Percentiles rank a stretch among this genome's conserved stretches.
Evolutionary conservation across 1,140 invertebrate species (phyloP).

Genomic region (Forficula auricularia): DNA sequence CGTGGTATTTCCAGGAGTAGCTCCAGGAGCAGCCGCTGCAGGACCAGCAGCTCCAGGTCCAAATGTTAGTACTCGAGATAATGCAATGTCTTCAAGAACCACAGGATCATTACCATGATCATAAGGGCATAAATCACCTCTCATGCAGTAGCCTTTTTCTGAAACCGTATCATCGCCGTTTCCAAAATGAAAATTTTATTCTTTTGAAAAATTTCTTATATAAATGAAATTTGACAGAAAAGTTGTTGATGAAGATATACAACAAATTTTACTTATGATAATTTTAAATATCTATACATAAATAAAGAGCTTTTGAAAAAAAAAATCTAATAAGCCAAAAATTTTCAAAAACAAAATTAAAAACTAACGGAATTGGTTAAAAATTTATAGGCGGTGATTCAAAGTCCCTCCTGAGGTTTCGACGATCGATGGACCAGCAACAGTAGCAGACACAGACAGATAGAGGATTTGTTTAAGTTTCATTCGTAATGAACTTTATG

Average conservation of each 20-base stretch:
- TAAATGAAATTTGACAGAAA: slow-evolving; percentile 7
- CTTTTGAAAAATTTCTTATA: slow-evolving; percentile 12
- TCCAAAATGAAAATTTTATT: slow-evolving; percentile 1
- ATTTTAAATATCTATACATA: too few relatives aligned
- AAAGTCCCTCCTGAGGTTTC: too few relatives aligned
- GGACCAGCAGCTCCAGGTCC: slow-evolving; percentile 19
- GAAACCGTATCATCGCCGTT: slow-evolving; percentile 15
- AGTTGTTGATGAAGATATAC: slow-evolving; percentile 4
- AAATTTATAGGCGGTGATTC: too few relatives aligned
- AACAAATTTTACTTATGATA: too few relatives aligned
- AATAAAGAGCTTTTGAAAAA: too few relatives aligned
- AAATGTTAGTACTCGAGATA: slow-evolving; percentile 36
- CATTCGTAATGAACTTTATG: too few relatives aligned
- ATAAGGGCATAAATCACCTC: slow-evolving; percentile 84
- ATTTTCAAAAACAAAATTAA: too few relatives aligned
- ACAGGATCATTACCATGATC: slow-evolving; percentile 91
- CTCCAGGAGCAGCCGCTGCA: slow-evolving; percentile 7
- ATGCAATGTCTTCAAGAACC: slow-evolving; percentile 66
- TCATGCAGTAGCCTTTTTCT: slow-evolving; percentile 90
- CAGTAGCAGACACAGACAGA: too few relatives aligned
- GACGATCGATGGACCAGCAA: too few relatives aligned
- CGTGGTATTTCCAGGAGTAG: not conserved
- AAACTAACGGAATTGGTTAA: too few relatives aligned
- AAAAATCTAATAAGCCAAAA: too few relatives aligned
- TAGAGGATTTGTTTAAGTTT: too few relatives aligned